A percentile compares a stretch with the other conserved stretches of the same genome.
phyloP scores from a whole-genome alignment of 2,888 invertebrate species.

The Drosophila pseudotakahashii region DNA sequence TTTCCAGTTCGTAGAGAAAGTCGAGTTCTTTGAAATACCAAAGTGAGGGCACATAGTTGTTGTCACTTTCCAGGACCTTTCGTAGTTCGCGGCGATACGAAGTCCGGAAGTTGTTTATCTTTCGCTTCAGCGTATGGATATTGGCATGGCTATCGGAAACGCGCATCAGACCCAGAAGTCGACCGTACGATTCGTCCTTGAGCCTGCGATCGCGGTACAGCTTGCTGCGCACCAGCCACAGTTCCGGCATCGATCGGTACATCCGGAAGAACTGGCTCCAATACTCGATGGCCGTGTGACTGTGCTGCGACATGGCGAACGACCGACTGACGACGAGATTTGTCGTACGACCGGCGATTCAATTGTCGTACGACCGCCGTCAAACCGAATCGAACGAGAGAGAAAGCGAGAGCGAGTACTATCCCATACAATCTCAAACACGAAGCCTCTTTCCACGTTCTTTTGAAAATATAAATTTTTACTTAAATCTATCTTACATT shows the following conservation, averaged over 20 bases:
- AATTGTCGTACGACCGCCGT: slow-evolving; percentile 53
- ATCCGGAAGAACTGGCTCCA: slow-evolving; percentile 61
- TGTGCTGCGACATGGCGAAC: slow-evolving; percentile 40
- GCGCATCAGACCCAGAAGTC: slow-evolving; percentile 42
- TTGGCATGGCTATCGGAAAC: slow-evolving; percentile 43
- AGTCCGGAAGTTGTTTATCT: slow-evolving; percentile 70
- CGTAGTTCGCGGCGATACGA: slow-evolving; percentile 68
- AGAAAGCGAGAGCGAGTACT: no score
- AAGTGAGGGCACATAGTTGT: slow-evolving; percentile 49
- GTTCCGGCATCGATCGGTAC: slow-evolving; percentile 65
- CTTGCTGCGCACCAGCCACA: slow-evolving; percentile 52
- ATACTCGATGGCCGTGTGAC: slow-evolving; percentile 10
- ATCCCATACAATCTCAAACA: no score
- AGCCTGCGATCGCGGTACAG: slow-evolving; percentile 56
- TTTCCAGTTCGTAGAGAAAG: slow-evolving; percentile 60
- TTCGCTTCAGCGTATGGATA: slow-evolving; percentile 60
- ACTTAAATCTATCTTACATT: no score
- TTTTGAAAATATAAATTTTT: no score
- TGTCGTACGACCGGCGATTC: neutral
- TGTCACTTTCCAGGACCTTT: slow-evolving; percentile 49
- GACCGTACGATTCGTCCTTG: slow-evolving; percentile 46
- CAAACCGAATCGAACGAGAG: slow-evolving; percentile 1
- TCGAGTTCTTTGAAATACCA: slow-evolving; percentile 69
- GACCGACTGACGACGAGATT: neutral
- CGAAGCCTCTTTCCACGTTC: no score